Evolutionary conservation across 2,888 invertebrate genomes (phyloP).

Genomic region (Byasa hedistus): DNA sequence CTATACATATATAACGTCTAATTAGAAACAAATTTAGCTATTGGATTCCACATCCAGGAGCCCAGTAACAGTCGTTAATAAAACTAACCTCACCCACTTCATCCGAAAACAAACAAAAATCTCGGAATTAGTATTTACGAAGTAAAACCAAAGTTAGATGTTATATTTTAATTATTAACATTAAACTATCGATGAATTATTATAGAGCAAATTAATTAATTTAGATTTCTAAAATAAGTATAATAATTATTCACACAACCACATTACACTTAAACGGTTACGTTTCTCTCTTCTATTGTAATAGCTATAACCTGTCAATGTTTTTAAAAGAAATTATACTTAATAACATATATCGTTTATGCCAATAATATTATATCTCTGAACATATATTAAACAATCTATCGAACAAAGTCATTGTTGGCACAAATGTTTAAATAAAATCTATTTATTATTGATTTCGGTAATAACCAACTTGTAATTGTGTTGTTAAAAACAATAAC

Average conservation of each 20-base stretch:
- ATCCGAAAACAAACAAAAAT: too few species aligned
- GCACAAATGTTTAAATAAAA: not conserved
- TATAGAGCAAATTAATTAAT: not conserved
- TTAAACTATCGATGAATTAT: not conserved
- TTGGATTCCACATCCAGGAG: too few species aligned
- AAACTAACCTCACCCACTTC: too few species aligned
- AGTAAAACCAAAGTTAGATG: too few species aligned
- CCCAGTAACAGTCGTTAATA: too few species aligned
- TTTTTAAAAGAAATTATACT: not conserved
- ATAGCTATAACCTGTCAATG: not conserved
- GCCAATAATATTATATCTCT: too few species aligned
- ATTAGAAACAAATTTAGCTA: too few species aligned
- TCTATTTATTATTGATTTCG: too few species aligned
- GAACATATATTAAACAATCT: not conserved
- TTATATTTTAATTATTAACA: too few species aligned
- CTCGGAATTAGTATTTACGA: too few species aligned
- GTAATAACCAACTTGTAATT: not conserved
- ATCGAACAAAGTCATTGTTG: slow-evolving; percentile 1
- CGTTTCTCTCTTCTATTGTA: not conserved
- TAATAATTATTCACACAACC: slow-evolving; percentile 1
- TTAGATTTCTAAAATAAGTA: not conserved
- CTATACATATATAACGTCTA: too few species aligned
- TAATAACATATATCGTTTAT: too few species aligned
- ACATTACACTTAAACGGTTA: not conserved
- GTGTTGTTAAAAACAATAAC: not conserved